A percentile compares a stretch with the other conserved stretches of the same genome.
Conservation (phyloP, 1,140 invertebrate species). For the Drosophila ohnishii region DNA sequence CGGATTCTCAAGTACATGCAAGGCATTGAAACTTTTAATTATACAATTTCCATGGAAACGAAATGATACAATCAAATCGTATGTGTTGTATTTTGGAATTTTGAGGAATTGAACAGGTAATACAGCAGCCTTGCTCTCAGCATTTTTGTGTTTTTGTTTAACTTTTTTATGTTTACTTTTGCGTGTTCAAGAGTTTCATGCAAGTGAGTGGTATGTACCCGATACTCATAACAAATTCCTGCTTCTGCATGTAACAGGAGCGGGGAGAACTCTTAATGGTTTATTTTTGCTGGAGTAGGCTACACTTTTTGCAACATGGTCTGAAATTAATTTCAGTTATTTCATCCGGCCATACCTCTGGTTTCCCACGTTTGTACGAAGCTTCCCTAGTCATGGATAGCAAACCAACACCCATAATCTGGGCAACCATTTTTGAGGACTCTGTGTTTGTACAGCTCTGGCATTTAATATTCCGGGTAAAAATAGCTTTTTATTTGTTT, state of each 20-base stretch:
- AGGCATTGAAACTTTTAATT: constrained; percentile 46
- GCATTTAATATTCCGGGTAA: constrained; percentile 4
- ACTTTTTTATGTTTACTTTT: background rate
- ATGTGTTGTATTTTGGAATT: background rate
- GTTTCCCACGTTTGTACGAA: background rate
- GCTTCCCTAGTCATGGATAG: background rate
- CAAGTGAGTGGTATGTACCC: background rate
- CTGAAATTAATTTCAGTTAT: constrained; percentile 6
- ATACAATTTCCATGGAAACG: constrained; percentile 1
- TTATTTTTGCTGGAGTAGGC: background rate
- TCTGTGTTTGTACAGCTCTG: background rate
- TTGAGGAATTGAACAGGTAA: background rate
- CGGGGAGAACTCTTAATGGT: background rate
- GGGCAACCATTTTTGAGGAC: background rate
- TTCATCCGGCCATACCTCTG: constrained; percentile 1
- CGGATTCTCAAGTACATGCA: constrained; percentile 2
- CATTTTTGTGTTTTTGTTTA: background rate
- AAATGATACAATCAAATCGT: constrained; percentile 8
- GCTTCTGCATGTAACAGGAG: background rate
- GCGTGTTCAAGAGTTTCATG: background rate
- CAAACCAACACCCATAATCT: background rate
- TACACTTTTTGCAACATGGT: constrained; percentile 6
- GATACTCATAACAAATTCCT: background rate
- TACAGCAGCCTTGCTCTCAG: background rate
- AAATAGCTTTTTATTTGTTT: background rate